phyloP scores from a whole-genome alignment of 2,797 vertebrate species.

The Pangasius djambal region DNA sequence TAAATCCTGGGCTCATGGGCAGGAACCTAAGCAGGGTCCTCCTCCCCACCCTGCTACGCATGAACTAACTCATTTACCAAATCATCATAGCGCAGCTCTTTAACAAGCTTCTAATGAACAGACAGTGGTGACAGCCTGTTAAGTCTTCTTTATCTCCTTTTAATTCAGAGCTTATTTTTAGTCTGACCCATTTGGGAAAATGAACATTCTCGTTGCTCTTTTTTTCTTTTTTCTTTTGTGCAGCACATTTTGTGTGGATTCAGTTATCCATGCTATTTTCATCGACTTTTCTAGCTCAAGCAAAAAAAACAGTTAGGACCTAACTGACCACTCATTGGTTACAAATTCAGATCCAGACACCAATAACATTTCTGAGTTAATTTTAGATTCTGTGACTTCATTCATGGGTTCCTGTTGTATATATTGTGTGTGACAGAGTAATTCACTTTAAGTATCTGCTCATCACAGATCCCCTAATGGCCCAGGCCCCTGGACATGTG shows the following conservation, averaged over 20 bases:
- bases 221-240: not conserved
- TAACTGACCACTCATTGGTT: not conserved
- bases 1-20: not conserved
- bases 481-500: not conserved
- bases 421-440: not conserved
- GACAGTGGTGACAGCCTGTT: not conserved
- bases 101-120: not conserved
- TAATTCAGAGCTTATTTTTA: not conserved
- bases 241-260: not conserved
- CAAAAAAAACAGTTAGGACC: not conserved
- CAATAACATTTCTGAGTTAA: not conserved
- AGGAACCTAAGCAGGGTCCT: not conserved
- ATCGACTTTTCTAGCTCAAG: not conserved
- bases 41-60: not conserved
- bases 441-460: no score
- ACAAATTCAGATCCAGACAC: not conserved
- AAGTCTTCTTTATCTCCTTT: not conserved
- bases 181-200: not conserved
- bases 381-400: not conserved
- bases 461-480: not conserved
- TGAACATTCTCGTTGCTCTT: not conserved
- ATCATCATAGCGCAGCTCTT: not conserved
- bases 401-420: not conserved
- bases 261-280: not conserved
- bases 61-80: not conserved